A percentile compares a stretch with the other conserved stretches of the same genome.
These are phyloP conservation scores for Paramormyrops hopkinsi DNA, from an alignment of 2,797 vertebrate species.

Conservation along the genomic window DNA sequence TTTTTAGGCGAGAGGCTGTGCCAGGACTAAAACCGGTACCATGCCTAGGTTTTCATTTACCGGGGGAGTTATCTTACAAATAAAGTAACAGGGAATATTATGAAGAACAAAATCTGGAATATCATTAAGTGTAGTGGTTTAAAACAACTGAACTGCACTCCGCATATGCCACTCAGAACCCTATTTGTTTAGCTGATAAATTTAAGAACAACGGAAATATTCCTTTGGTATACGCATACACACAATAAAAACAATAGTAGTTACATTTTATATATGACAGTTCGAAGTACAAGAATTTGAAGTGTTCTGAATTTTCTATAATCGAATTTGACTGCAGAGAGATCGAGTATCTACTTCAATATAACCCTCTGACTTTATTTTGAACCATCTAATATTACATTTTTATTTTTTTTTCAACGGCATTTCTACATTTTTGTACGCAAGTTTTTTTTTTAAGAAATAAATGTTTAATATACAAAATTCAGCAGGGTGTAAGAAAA, in stretches of 20 bases:
- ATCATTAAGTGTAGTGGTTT: background rate
- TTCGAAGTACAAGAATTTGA: background rate
- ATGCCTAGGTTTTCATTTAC: background rate
- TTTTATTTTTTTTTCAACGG: background rate
- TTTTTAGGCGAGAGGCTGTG: background rate
- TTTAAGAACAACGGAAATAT: background rate
- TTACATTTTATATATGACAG: background rate
- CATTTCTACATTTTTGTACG: background rate
- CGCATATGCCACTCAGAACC: background rate
- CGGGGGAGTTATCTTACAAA: background rate
- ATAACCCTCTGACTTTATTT: background rate
- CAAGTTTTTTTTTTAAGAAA: background rate
- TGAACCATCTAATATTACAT: background rate
- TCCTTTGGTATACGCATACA: background rate
- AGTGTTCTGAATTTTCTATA: background rate
- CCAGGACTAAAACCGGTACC: background rate
- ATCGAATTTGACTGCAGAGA: background rate
- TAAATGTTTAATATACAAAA: background rate
- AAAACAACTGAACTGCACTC: background rate
- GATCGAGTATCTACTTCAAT: background rate
- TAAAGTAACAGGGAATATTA: background rate
- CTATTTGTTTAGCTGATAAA: background rate
- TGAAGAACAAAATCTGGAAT: background rate
- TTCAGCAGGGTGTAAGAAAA: background rate
- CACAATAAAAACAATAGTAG: background rate